Percentiles rank a stretch among this genome's conserved stretches.
Evolutionary conservation across 2,113 vertebrate species (phyloP).

Genomic region (Zosterops japonicus): DNA sequence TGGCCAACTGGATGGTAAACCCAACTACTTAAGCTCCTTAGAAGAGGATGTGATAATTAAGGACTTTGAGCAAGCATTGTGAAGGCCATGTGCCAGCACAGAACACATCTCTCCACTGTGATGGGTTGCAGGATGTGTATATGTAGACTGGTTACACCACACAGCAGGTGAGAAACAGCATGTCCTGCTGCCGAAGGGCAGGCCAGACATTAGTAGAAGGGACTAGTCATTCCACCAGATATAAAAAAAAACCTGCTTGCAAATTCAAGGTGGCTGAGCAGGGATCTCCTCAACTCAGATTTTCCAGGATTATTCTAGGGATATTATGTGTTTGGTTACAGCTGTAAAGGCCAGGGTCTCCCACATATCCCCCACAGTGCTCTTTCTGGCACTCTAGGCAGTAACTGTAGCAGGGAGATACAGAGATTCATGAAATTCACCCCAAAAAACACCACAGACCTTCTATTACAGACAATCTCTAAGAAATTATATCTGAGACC

Average conservation of each 20-base stretch:
- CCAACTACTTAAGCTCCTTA: background rate
- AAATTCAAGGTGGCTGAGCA: background rate
- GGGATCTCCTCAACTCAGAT: background rate
- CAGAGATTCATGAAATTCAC: background rate
- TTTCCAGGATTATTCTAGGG: background rate
- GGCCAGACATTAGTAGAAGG: background rate
- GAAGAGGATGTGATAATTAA: background rate
- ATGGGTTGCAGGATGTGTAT: background rate
- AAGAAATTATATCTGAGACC: background rate
- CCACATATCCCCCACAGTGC: background rate
- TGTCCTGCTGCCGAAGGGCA: background rate
- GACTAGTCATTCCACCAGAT: background rate
- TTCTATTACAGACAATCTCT: background rate
- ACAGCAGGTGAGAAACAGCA: background rate
- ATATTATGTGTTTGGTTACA: background rate
- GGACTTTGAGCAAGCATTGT: background rate
- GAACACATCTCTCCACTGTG: fast-evolving
- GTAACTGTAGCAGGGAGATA: fast-evolving
- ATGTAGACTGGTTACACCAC: background rate
- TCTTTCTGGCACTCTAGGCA: background rate
- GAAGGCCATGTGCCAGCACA: fast-evolving
- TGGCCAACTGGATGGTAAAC: background rate
- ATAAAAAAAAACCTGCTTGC: background rate
- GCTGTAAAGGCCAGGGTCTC: background rate
- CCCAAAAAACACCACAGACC: background rate